These are phyloP conservation scores for Apodemus speciosus DNA, from an alignment of 2,113 vertebrate genomes.

Conservation along the genomic window DNA sequence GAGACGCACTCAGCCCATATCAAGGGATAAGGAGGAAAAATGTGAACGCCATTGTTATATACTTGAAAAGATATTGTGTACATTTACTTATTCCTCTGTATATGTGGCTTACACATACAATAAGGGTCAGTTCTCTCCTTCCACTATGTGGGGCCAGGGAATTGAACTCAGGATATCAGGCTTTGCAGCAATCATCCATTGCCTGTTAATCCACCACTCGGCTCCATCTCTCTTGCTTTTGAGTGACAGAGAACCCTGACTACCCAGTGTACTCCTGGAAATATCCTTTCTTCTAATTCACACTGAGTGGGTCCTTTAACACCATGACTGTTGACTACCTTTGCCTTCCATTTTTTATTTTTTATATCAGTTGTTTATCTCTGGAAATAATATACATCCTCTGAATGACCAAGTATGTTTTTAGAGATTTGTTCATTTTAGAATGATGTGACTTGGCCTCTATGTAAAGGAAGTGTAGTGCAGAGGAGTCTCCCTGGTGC, in stretches of 20 bases:
- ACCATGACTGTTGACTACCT: constrained; percentile 83
- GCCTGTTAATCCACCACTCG: no score
- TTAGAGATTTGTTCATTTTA: constrained; percentile 56
- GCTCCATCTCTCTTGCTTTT: background rate
- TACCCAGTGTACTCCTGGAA: background rate
- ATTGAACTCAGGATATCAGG: background rate
- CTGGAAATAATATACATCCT: constrained; percentile 53
- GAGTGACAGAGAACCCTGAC: background rate
- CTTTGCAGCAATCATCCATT: background rate
- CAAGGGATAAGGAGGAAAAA: background rate
- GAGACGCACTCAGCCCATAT: no score
- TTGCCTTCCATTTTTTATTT: constrained; percentile 81
- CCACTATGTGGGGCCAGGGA: background rate
- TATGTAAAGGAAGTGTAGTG: background rate
- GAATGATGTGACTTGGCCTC: background rate
- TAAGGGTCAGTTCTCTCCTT: background rate
- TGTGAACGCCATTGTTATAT: background rate
- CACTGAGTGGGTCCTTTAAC: constrained; percentile 87
- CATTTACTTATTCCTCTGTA: background rate
- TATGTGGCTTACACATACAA: background rate
- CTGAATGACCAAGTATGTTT: background rate
- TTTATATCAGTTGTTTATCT: constrained; percentile 76
- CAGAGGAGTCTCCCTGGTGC: no score
- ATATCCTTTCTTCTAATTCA: constrained; percentile 85
- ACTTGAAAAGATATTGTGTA: background rate